phyloP scores from a whole-genome alignment of 2,797 vertebrate species.

The Propithecus perrieri region DNA sequence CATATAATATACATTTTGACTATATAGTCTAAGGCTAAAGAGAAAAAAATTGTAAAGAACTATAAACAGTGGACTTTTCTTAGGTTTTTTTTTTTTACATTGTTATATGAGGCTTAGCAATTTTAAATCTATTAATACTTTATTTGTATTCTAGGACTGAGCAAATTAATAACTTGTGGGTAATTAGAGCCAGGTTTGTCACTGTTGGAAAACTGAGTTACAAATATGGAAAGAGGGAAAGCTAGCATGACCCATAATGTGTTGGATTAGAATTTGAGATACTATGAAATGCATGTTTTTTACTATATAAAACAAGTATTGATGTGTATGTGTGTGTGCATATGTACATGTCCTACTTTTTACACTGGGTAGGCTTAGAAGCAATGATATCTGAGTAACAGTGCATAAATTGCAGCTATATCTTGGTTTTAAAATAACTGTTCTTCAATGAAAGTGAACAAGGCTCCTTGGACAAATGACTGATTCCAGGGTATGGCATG shows the following conservation, averaged over 20 bases:
- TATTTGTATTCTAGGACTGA: neutral
- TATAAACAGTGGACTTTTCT: neutral
- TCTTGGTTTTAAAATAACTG: neutral
- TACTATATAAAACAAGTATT: neutral
- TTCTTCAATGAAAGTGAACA: neutral
- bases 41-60: neutral
- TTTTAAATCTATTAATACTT: neutral
- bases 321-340: neutral
- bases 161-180: neutral
- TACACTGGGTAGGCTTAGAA: neutral
- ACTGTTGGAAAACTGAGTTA: neutral
- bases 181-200: neutral
- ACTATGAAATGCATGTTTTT: neutral
- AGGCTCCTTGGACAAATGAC: neutral
- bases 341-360: neutral
- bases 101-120: neutral
- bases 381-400: neutral
- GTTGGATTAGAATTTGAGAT: neutral
- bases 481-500: neutral
- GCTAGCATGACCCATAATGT: neutral
- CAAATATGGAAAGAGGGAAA: neutral
- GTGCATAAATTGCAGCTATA: neutral
- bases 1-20: neutral
- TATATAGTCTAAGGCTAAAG: neutral
- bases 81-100: neutral